Evolutionary conservation across 2,113 vertebrate genomes (phyloP).

Genomic region (Lepidothrix coronata): DNA sequence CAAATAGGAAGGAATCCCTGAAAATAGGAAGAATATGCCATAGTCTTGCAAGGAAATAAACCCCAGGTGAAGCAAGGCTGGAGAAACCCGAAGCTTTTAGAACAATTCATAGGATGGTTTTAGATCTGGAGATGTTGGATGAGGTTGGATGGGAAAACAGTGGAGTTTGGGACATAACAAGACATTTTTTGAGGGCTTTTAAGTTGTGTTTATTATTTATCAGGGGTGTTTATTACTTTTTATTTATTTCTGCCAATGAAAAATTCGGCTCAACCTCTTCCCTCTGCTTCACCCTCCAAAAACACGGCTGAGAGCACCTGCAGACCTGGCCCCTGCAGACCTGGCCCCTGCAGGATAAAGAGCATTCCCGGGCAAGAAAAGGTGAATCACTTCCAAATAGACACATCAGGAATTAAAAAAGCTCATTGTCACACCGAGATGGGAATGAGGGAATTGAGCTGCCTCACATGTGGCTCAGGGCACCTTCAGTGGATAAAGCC

Average conservation of each 20-base stretch:
- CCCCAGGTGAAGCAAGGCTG: background rate
- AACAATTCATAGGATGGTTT: background rate
- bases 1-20: background rate
- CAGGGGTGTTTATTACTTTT: background rate
- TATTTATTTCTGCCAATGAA: background rate
- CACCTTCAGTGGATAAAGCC: background rate
- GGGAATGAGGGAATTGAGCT: accelerated
- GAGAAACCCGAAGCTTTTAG: background rate
- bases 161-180: background rate
- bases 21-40: background rate
- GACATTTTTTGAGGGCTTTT: background rate
- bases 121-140: background rate
- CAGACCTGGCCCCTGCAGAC: background rate
- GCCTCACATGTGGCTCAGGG: accelerated
- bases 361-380: background rate
- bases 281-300: accelerated
- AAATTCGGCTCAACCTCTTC: background rate
- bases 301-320: background rate
- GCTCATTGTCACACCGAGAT: background rate
- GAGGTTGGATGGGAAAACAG: background rate
- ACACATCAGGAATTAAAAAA: background rate
- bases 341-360: background rate
- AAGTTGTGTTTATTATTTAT: background rate
- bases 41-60: background rate
- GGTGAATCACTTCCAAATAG: background rate